Conservation (phyloP, 2,888 invertebrate species). For the Synergus laeviventris region DNA sequence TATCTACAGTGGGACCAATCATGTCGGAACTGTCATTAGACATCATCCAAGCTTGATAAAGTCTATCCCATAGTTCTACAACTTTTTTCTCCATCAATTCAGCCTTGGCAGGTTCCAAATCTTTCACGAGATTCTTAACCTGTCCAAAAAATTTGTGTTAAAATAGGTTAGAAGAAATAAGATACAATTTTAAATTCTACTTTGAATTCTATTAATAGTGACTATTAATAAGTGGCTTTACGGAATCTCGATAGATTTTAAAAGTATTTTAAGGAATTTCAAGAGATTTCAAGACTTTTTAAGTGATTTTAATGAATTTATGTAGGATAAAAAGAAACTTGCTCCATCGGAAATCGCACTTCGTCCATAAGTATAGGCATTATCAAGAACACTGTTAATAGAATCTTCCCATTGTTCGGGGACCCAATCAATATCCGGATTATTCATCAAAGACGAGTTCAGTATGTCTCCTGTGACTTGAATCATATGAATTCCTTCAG, state of each 20-base stretch:
- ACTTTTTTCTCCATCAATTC: constrained; percentile 91
- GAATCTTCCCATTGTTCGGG: constrained; percentile 91
- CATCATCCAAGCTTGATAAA: constrained; percentile 95
- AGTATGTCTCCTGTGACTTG: constrained; percentile 92
- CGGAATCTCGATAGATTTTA: too few relatives aligned
- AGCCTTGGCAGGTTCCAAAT: constrained; percentile 88
- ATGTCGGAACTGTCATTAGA: constrained; percentile 79
- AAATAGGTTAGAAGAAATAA: neutral
- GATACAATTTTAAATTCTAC: too few relatives aligned
- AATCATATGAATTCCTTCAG: constrained; percentile 94
- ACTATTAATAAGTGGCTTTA: too few relatives aligned
- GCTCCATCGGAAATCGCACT: constrained; percentile 93
- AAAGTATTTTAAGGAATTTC: too few relatives aligned
- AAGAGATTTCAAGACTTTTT: too few relatives aligned
- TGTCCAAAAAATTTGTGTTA: constrained; percentile 63
- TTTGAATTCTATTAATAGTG: too few relatives aligned
- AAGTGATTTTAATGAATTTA: too few relatives aligned
- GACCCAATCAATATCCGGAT: constrained; percentile 87
- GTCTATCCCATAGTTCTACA: constrained; percentile 93
- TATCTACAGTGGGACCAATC: constrained; percentile 85
- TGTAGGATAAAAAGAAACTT: constrained; percentile 52
- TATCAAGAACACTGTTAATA: constrained; percentile 92
- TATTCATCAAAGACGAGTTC: constrained; percentile 91
- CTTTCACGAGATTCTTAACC: constrained; percentile 87
- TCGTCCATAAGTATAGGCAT: constrained; percentile 94